Evolutionary conservation across 2,888 invertebrate species (phyloP).

Genomic region (Lysandra bellargus): DNA sequence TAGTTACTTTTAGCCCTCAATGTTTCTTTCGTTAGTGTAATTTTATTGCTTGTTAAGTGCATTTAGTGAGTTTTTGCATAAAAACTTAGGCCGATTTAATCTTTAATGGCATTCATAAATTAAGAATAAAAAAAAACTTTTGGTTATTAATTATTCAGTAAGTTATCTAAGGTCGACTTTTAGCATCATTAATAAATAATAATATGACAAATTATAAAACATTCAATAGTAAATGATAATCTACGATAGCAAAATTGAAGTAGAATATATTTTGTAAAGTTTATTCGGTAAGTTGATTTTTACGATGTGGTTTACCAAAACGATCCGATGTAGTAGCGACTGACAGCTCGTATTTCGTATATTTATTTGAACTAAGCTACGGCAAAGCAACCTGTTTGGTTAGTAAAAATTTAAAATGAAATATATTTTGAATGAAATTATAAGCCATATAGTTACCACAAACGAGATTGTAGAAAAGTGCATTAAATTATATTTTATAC

Average conservation of each 20-base stretch:
- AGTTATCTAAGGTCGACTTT: no score
- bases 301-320: constrained; percentile 36
- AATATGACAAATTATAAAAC: background rate
- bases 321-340: constrained; percentile 35
- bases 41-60: no score
- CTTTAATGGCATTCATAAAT: no score
- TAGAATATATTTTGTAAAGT: constrained; percentile 33
- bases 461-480: no score
- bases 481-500: no score
- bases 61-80: no score
- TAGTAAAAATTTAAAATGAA: constrained; percentile 6
- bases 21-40: no score
- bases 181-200: background rate
- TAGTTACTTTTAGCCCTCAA: no score
- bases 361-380: constrained; percentile 26
- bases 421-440: background rate
- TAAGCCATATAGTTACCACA: background rate
- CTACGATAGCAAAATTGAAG: constrained; percentile 35
- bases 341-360: constrained; percentile 30
- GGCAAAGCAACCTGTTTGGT: constrained; percentile 5
- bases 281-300: constrained; percentile 36
- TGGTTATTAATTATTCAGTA: no score
- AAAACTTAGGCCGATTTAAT: no score
- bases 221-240: background rate
- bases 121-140: no score